These are phyloP conservation scores for Cherax quadricarinatus DNA, from an alignment of 1,140 invertebrate species.

Conservation along the genomic window DNA sequence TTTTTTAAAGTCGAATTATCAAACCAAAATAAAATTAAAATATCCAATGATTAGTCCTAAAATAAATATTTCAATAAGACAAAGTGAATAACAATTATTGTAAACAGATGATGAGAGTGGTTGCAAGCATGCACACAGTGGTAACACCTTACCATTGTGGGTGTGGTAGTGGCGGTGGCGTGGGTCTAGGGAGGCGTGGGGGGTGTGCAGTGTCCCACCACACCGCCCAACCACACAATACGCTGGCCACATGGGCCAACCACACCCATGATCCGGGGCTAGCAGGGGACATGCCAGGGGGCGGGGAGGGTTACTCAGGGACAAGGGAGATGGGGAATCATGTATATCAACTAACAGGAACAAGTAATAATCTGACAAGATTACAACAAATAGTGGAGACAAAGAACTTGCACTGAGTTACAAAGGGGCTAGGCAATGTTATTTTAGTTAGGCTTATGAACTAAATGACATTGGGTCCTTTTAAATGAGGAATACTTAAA, in stretches of 20 bases:
- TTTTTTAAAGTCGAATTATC: neutral
- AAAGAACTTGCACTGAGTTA: conserved; percentile 9
- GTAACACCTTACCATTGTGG: conserved; percentile 67
- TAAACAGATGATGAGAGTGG: conserved; percentile 26
- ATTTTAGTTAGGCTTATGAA: conserved; percentile 19
- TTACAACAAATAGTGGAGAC: neutral
- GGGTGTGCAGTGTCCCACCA: conserved; percentile 63
- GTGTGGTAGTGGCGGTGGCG: conserved; percentile 70
- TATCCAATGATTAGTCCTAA: neutral
- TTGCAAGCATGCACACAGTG: conserved; percentile 43
- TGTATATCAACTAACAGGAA: conserved; percentile 23
- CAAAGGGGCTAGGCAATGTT: neutral
- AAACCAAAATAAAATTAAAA: neutral
- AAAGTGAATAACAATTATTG: neutral
- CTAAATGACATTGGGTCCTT: conserved; percentile 12
- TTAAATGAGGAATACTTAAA: neutral
- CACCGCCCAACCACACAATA: conserved; percentile 70
- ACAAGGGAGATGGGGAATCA: conserved; percentile 36
- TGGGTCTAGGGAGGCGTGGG: conserved; percentile 53
- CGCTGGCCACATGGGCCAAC: conserved; percentile 64
- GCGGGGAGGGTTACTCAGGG: conserved; percentile 49
- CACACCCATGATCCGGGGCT: conserved; percentile 70
- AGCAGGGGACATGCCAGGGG: conserved; percentile 48
- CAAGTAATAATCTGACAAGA: neutral
- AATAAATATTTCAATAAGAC: neutral